Percentiles rank a stretch among this genome's conserved stretches.
These are phyloP conservation scores for Protosalanx chinensis DNA, from an alignment of 2,797 vertebrate genomes.

Conservation along the genomic window DNA sequence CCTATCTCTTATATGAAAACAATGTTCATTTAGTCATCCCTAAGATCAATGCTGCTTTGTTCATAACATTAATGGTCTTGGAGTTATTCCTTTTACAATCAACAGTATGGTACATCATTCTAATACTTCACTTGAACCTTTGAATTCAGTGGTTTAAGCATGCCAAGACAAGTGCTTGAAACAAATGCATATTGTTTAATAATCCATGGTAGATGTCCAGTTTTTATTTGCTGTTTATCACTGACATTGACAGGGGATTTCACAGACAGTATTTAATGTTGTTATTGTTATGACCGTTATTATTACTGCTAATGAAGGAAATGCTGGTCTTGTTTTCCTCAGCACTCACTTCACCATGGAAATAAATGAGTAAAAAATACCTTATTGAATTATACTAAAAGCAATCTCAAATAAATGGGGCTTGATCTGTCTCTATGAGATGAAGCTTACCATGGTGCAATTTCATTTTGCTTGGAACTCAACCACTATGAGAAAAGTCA, in stretches of 20 bases:
- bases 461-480: conserved; percentile 73
- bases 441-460: conserved; percentile 69
- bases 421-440: conserved; percentile 76
- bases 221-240: conserved; percentile 55
- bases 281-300: conserved; percentile 82
- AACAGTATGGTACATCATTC: no score
- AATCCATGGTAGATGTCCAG: conserved; percentile 44
- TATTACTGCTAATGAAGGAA: conserved; percentile 82
- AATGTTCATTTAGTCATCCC: no score
- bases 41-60: no score
- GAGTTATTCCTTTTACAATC: no score
- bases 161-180: no score
- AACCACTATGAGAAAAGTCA: conserved; percentile 58
- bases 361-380: conserved; percentile 82
- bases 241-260: conserved; percentile 66
- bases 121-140: no score
- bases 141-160: background rate
- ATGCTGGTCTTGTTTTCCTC: conserved; percentile 76
- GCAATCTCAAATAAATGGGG: conserved; percentile 84
- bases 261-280: conserved; percentile 77
- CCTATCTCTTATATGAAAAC: background rate
- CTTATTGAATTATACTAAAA: conserved; percentile 85
- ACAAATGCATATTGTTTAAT: background rate
- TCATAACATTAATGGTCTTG: no score
- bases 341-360: conserved; percentile 80